Evolutionary conservation across 2,113 vertebrate species (phyloP), one percentile per base, ranked within the genome.

Genomic region (Pionites leucogaster): DNA sequence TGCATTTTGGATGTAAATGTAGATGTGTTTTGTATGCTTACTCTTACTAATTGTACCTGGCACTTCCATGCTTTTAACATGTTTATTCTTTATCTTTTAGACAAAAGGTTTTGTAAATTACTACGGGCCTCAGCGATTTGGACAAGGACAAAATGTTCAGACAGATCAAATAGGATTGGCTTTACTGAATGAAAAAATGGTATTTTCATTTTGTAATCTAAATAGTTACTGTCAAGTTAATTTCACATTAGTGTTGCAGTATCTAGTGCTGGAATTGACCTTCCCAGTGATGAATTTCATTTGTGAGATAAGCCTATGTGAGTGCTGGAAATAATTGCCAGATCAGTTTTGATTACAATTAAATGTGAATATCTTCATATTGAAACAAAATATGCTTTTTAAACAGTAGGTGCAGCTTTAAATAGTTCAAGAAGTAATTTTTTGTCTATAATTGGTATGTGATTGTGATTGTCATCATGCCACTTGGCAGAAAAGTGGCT

Each of bases 61-160:
- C 64, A 69, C 27, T 91, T 91, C 46, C 19, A 29, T 41, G n/a
- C 29, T 74, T 86, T 75, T 89, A 72, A 96, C 23, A 5, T 69
- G 65, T 69, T 91, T 59, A 60, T 92, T 78, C 42, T 94, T 93
- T 97, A 12, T 95, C 35, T 71, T 97, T 37, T 78, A 99, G 98
- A 67, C 31, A 86, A 98, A 97, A 92, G 98, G 98, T 20, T 99
- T 99, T 97, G 97, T 99, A 72, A 99, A 99, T 97, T 98, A 98
- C 88, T 99, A 98, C 0, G 98, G 98, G 85, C 98, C 98, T 29
- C 98, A 99, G 92, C 97, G 98, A 83, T 99, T 99, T 97, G 98
- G 98, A 52, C 97, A 98, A 85, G 97, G 98, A 82, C 98, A 97
- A 63, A 98, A 95, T 72, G 92, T 98, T 91, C 98, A 98, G 86